Evolutionary conservation across 2,888 invertebrate genomes (phyloP).

Genomic region (Nebria brevicollis): DNA sequence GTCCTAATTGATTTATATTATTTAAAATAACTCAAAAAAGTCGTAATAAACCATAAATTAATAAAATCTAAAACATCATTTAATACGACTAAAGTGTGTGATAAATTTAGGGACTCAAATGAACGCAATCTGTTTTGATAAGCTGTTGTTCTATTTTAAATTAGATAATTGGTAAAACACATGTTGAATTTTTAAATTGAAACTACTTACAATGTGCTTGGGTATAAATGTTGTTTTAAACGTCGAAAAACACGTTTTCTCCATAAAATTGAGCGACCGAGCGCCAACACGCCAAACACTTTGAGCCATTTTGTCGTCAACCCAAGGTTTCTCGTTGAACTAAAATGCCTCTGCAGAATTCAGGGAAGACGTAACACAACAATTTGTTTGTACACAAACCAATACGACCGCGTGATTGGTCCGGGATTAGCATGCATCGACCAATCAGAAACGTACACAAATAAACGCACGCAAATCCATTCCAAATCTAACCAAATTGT

Average conservation of each 20-base stretch:
- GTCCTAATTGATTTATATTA: too few species aligned
- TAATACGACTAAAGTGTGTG: too few species aligned
- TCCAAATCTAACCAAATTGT: too few species aligned
- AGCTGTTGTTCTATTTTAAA: not conserved
- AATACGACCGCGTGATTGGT: not conserved
- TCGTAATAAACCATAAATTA: too few species aligned
- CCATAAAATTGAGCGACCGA: too few species aligned
- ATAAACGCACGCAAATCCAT: not conserved
- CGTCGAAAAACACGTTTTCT: not conserved
- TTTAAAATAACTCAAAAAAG: too few species aligned
- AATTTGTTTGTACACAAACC: not conserved
- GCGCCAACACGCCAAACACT: not conserved
- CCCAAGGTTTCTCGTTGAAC: not conserved
- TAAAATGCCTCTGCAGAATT: not conserved
- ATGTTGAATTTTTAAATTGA: not conserved
- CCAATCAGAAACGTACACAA: not conserved
- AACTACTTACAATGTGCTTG: not conserved
- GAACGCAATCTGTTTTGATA: not conserved
- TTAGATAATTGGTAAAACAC: not conserved
- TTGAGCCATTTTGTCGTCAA: not conserved
- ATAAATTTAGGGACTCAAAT: not conserved
- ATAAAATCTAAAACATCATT: too few species aligned
- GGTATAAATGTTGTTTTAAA: not conserved
- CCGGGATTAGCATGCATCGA: too few species aligned
- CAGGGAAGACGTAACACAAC: not conserved